These are phyloP conservation scores for Paralichthys olivaceus DNA, from an alignment of 2,113 vertebrate genomes.

Conservation along the genomic window DNA sequence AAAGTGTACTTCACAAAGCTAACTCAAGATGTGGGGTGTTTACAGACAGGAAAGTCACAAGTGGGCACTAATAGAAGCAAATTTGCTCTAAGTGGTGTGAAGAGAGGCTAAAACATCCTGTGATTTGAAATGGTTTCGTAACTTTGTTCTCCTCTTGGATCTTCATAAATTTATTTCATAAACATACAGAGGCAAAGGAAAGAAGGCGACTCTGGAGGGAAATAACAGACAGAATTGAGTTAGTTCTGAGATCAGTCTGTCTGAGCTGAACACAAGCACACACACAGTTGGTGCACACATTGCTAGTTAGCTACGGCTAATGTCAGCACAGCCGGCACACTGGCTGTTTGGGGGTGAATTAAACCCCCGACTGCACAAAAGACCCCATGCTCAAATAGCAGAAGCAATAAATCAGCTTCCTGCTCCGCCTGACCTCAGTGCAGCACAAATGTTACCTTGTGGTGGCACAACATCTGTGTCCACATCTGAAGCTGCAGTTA, in stretches of 20 bases:
- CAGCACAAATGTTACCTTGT: not conserved
- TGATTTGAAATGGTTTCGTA: not conserved
- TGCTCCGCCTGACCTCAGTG: not conserved
- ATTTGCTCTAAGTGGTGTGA: not conserved
- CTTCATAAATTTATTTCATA: not conserved
- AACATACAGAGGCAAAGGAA: not conserved
- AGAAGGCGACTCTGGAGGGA: not conserved
- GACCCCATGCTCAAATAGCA: not conserved
- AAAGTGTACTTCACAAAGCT: not conserved
- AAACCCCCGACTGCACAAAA: not conserved
- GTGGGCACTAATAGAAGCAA: not conserved
- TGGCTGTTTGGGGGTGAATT: not conserved
- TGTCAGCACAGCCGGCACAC: not conserved
- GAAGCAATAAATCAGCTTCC: not conserved
- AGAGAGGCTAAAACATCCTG: not conserved
- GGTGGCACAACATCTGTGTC: not conserved
- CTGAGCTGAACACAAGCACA: not conserved
- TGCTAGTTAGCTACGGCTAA: not conserved
- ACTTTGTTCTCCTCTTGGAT: not conserved
- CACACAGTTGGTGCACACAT: not conserved
- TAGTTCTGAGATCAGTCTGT: constrained; percentile 4
- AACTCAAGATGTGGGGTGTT: not conserved
- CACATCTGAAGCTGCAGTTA: not conserved
- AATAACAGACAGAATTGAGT: not conserved
- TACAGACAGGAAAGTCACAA: not conserved